phyloP scores from a whole-genome alignment of 2,113 vertebrate genomes.

The Eulemur rufifrons region DNA sequence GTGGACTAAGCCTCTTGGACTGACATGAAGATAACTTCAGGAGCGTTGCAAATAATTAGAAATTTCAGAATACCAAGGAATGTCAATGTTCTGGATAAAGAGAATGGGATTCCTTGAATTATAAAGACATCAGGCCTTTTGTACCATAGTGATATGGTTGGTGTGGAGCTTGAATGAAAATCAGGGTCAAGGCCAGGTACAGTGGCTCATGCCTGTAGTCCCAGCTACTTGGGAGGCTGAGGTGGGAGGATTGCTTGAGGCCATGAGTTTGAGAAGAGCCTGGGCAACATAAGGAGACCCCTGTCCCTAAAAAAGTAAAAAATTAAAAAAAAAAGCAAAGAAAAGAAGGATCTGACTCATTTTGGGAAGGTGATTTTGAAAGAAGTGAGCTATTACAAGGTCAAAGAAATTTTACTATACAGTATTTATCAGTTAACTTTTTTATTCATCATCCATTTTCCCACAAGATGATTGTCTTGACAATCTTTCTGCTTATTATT shows the following conservation, averaged over 20 bases:
- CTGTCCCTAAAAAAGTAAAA: no score
- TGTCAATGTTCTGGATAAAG: not conserved
- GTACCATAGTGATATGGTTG: not conserved
- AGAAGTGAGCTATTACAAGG: constrained; percentile 40
- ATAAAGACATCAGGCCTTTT: constrained; percentile 9
- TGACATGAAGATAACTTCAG: constrained; percentile 14
- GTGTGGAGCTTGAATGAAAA: constrained; percentile 40
- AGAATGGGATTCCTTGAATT: constrained; percentile 39
- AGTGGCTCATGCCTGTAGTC: no score
- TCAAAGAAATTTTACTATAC: constrained; percentile 21
- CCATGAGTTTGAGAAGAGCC: no score
- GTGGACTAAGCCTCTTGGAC: not conserved
- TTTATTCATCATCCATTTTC: constrained; percentile 31
- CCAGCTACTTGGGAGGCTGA: no score
- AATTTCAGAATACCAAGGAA: constrained; percentile 19
- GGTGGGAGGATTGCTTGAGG: no score
- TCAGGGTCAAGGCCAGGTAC: not conserved
- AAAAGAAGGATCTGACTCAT: constrained; percentile 47
- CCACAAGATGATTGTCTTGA: constrained; percentile 18
- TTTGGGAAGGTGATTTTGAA: constrained; percentile 43
- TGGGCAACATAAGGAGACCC: no score
- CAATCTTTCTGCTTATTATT: constrained; percentile 18
- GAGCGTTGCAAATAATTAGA: constrained; percentile 10
- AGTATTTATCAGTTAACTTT: constrained; percentile 43
- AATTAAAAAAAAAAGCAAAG: not conserved